Evolutionary conservation across 2,113 vertebrate species (phyloP), one percentile per base, ranked within the genome.

Genomic region (Sylvietta virens): DNA sequence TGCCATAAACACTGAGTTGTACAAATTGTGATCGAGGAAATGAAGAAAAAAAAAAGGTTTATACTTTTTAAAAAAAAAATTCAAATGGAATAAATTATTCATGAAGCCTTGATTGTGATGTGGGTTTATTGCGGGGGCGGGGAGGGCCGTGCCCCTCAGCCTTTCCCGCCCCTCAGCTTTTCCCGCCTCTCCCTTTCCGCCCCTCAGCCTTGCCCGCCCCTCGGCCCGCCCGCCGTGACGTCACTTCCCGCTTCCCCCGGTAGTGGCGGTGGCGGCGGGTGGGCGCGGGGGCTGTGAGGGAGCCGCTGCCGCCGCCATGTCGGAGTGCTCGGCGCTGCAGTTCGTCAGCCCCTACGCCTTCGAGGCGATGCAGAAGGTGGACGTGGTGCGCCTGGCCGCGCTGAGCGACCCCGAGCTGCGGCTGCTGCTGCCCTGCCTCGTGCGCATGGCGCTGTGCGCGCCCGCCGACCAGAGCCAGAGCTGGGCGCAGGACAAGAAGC

Each of bases 331-430:
- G 9, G 97, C 97, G 66, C 98, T 99, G 50, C 99, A 99, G 98
- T 99, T 98, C 92, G 99, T 99, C 95, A 99, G 99, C 90, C 97
- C 98, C 7, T 99, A 98, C 91, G 99, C 99, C 30, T 99, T 99
- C 83, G 99, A 99, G 96, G 99, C 99, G 11, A 99, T 99, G 99
- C 99, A 99, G 97, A 99, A 99, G 95, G 99, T 99, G 96, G 99
- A 99, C 71, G 99, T 99, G 81, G 98, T 98, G 61, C 98, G 98
- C 4, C 95, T 99, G 95, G 99, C 99, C 2, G 99, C 99, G 4
- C 97, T 99, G 12, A 99, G 99, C 86, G 99, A 99, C 94, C 99
- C 99, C 3, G 99, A 99, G 97, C 97, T 99, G 76, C 98, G 99
- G 91, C 97, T 99, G 74, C 97, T 99, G 94, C 96, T 99, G 66